Evolutionary conservation across 2,113 vertebrate genomes (phyloP).

Genomic region (Odocoileus hemionus): DNA sequence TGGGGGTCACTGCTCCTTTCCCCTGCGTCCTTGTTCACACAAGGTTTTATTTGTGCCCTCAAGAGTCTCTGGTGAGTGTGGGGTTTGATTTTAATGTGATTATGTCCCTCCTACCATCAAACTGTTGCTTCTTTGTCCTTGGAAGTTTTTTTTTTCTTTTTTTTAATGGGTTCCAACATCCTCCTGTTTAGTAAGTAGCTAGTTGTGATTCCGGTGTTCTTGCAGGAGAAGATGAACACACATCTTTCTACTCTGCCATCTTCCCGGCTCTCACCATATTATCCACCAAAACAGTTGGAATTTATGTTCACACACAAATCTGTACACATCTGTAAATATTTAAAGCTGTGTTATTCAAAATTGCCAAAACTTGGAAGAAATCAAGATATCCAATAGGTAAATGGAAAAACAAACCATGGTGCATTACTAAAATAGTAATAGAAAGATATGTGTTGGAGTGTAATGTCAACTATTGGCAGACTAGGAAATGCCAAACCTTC

Average conservation of each 20-base stretch:
- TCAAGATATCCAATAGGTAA: background rate
- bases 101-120: background rate
- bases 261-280: background rate
- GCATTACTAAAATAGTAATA: background rate
- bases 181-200: background rate
- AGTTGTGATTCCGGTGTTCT: background rate
- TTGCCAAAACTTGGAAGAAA: background rate
- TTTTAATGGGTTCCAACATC: background rate
- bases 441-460: background rate
- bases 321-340: background rate
- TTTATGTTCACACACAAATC: background rate
- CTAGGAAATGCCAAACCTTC: background rate
- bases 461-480: background rate
- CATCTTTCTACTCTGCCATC: background rate
- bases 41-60: background rate
- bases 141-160: background rate
- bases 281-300: background rate
- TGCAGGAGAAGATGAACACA: background rate
- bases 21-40: background rate
- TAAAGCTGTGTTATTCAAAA: background rate
- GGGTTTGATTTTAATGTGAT: background rate
- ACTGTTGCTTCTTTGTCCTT: background rate
- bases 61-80: fast-evolving
- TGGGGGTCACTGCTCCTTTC: background rate
- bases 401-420: background rate